Evolutionary conservation across 2,113 vertebrate genomes (phyloP).

Genomic region (Euleptes europaea): DNA sequence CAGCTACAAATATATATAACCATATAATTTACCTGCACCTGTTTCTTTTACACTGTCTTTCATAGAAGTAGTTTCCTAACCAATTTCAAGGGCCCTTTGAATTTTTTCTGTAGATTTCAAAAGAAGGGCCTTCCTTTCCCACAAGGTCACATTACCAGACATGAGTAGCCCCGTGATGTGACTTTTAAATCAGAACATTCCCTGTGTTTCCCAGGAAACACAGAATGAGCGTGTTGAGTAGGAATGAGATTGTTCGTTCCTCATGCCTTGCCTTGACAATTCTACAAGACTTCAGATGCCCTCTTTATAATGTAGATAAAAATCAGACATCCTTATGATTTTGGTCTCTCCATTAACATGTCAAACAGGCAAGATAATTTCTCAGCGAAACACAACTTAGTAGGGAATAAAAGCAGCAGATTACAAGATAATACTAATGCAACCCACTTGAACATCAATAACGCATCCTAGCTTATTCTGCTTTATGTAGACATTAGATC

Average conservation of each 20-base stretch:
- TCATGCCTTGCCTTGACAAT: slow-evolving; percentile 1
- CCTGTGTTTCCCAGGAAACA: slow-evolving; percentile 41
- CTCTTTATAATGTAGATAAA: slow-evolving; percentile 33
- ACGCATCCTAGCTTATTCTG: slow-evolving; percentile 1
- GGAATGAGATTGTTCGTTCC: slow-evolving; percentile 39
- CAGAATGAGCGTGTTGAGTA: slow-evolving; percentile 14
- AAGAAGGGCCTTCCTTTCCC: slow-evolving; percentile 1
- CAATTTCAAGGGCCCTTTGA: slow-evolving; percentile 5
- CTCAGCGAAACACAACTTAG: slow-evolving; percentile 40
- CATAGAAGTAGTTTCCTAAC: slow-evolving; percentile 10
- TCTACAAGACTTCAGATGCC: slow-evolving; percentile 32
- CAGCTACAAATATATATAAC: slow-evolving; percentile 26
- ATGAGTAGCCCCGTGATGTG: neutral
- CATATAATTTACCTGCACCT: slow-evolving; percentile 34
- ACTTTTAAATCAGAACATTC: slow-evolving; percentile 41
- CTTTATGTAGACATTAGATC: neutral
- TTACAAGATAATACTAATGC: accelerated
- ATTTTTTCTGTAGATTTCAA: slow-evolving; percentile 39
- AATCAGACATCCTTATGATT: slow-evolving; percentile 42
- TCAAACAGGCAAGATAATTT: slow-evolving; percentile 54
- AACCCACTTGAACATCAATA: slow-evolving; percentile 21
- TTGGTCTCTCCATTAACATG: slow-evolving; percentile 57
- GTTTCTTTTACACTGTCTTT: slow-evolving; percentile 17
- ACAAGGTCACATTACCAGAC: slow-evolving; percentile 5
- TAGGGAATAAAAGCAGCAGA: neutral